Base-by-base conservation (phyloP, 2,888 invertebrate species). In the Aromia moschata region DNA sequence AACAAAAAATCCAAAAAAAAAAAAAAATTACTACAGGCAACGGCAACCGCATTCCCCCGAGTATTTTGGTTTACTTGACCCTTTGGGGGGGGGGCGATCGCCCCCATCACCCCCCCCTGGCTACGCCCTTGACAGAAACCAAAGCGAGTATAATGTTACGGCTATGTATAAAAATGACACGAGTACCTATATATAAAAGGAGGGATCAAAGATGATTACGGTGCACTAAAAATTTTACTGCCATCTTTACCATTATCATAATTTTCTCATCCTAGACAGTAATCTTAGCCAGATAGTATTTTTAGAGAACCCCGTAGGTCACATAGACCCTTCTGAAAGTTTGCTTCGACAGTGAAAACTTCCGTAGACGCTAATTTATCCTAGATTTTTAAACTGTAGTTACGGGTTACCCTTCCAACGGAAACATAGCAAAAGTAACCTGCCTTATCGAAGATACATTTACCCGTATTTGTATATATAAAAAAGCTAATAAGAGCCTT, bases 241-340 rank as follows among this genome's bases (percentile, higher is more conserved):
- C 73, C 73, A 73, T 70, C 63, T 70, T 70, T 64, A 70, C 65
- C 62, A 69, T 60, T 65, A 67, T 71, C 69, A 70, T 58, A 64
- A 65, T 65, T 62, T 67, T 68, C 64, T 63, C 64, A 54, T 55
- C 58, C 47, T 57, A 64, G 65, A 56, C 62, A 58, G 62, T 69
- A 71, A 60, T 59, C 56, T 64, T 68, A 70, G 70, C 67, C 65
- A 62, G 43, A 62, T 69, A 69, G 68, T 64, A 64, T 72, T 74
- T 74, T 67, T 72, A 72, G 74, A 67, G 70, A 69, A 69, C 62
- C 69, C 69, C 60, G 65, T 70, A 71, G 67, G 53, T 60, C 62
- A 58, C 36, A 61, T 56, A 63, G 62, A 55, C 45, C 55, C 51
- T 59, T 54, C 47, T 64, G 59, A 43, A 62, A 58, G 54, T 65